These are phyloP conservation scores for Planiliza haematocheilus DNA, from an alignment of 2,113 vertebrate genomes.

Conservation along the genomic window DNA sequence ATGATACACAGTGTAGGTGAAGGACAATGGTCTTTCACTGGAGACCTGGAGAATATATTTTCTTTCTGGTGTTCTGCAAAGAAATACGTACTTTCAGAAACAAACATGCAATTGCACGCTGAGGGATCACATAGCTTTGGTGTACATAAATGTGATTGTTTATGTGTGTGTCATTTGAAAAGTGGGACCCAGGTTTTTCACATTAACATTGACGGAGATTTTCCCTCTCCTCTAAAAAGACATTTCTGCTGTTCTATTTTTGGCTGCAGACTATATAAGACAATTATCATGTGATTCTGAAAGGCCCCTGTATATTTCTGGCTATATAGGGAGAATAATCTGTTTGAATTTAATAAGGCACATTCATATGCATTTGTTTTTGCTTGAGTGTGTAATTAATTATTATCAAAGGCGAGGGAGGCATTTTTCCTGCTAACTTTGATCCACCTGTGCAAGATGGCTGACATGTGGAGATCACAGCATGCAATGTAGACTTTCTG, in stretches of 20 bases:
- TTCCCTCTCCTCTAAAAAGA: neutral
- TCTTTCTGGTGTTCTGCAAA: constrained; percentile 5
- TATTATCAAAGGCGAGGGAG: constrained; percentile 53
- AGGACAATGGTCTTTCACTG: constrained; percentile 8
- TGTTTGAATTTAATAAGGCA: constrained; percentile 11
- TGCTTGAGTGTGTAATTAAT: constrained; percentile 57
- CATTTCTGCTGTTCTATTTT: neutral
- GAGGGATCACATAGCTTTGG: too few relatives aligned
- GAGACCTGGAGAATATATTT: neutral
- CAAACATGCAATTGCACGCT: neutral
- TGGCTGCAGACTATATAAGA: neutral
- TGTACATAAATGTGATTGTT: too few relatives aligned
- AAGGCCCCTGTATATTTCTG: neutral
- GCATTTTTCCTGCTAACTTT: constrained; percentile 52
- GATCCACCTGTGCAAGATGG: constrained; percentile 45
- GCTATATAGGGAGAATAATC: constrained; percentile 11
- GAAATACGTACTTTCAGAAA: neutral
- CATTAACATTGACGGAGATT: neutral
- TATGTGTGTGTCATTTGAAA: too few relatives aligned
- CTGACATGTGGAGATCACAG: constrained; percentile 33
- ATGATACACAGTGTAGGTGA: constrained; percentile 25
- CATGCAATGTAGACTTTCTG: constrained; percentile 33
- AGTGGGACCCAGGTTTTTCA: neutral
- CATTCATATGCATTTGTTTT: constrained; percentile 37
- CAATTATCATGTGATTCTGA: constrained; percentile 7